Evolutionary conservation across 2,797 vertebrate species (phyloP), one percentile per base, ranked within the genome.

Genomic region (Typhlichthys eigenmanni): DNA sequence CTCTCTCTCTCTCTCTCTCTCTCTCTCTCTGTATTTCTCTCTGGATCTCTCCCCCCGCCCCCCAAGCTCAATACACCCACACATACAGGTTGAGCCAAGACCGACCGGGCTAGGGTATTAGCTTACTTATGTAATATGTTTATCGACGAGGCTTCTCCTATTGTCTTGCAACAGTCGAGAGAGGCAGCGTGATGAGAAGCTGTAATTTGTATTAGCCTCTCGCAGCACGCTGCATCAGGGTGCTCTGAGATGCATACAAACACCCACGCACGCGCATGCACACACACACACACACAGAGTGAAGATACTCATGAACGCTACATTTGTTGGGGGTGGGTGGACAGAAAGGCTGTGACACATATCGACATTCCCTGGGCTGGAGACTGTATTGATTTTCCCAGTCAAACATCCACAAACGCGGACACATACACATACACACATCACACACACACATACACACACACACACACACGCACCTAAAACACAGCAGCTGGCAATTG

Each of bases 361-460:
- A 90, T 89, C 80, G 86, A 89, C 83, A 84, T 74, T 66, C 74
- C 74, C 79, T 68, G 73, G 74, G 77, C 74, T 80, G 79, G 72
- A 85, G 79, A 82, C 80, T 64, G 68, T 78, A 90, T 90, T 76
- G 86, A 90, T 87, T 83, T 46, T 75, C 58, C 43, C 68, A 83
- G 80, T 82, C 83, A 81, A 68, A 79, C 74, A 80, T 74, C 65
- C 78, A 84, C 57, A 84, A 70, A 85, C 70, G 63, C 71, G 60
- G 62, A 60, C 46, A 50, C 45, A 58, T 46, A 43, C 13, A 60
- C 16, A 51, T 13, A 58, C 55, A 49, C 5, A 5, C 32, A 34
- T 19, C 10, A 58, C 55, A 49, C 34, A 34, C 34, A 60, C 46
- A 46, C 43, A 54, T 47, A 48, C 13, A 60, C 24, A 56, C 13